Percentiles rank a stretch among this genome's conserved stretches.
Conservation (phyloP, 2,113 vertebrate genomes). For the Neomonachus schauinslandi region DNA sequence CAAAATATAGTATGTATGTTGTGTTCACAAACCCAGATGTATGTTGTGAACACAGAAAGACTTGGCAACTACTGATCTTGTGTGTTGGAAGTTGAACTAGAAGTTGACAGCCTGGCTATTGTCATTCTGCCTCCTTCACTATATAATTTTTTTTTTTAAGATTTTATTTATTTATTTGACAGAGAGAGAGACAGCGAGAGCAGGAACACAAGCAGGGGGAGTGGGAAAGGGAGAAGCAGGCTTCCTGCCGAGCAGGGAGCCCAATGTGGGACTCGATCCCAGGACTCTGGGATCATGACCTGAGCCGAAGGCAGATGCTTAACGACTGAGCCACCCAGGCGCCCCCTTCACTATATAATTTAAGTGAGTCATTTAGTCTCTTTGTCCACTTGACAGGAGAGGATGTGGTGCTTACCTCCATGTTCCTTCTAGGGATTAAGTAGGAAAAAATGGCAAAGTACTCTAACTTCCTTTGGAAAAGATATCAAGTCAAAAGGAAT, state of each 20-base stretch:
- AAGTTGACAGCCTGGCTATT: neutral
- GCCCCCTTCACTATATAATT: neutral
- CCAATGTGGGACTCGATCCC: too few species aligned
- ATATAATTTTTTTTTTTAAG: neutral
- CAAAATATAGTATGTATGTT: neutral
- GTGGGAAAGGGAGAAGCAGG: too few species aligned
- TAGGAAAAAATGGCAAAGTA: neutral
- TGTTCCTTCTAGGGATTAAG: conserved; percentile 53
- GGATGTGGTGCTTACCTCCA: neutral
- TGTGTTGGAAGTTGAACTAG: conserved; percentile 19
- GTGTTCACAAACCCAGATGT: neutral
- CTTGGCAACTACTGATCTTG: neutral
- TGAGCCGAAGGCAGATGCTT: too few species aligned
- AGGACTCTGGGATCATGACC: too few species aligned
- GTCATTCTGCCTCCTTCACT: conserved; percentile 11
- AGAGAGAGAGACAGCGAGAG: too few species aligned
- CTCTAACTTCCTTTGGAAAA: conserved; percentile 14
- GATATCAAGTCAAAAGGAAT: conserved; percentile 8
- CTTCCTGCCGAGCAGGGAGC: too few species aligned
- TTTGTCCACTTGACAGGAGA: conserved; percentile 50
- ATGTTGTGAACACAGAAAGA: neutral
- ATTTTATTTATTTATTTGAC: too few species aligned
- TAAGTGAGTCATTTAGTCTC: conserved; percentile 45
- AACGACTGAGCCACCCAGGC: too few species aligned
- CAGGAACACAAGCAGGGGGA: too few species aligned